Evolutionary conservation across 2,888 invertebrate genomes (phyloP).

Genomic region (Mongoloraphidia duomilia): DNA sequence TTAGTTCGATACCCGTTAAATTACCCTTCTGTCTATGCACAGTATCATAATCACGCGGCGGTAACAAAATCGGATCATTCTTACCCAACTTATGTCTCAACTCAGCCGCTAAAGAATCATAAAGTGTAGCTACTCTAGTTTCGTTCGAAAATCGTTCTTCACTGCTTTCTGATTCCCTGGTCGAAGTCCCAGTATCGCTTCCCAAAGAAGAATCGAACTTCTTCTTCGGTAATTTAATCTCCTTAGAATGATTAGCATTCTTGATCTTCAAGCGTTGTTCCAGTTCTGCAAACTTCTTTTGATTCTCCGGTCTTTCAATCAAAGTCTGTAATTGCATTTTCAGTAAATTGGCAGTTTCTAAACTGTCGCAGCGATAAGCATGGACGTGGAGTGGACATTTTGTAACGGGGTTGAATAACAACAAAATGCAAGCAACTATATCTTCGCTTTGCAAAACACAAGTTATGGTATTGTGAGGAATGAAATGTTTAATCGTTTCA

Average conservation of each 20-base stretch:
- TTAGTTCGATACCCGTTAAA: slow-evolving; percentile 53
- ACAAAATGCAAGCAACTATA: slow-evolving; percentile 82
- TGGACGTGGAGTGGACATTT: slow-evolving; percentile 92
- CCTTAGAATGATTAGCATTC: slow-evolving; percentile 29
- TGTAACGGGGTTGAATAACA: slow-evolving; percentile 88
- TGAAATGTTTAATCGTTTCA: slow-evolving; percentile 80
- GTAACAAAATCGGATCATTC: slow-evolving; percentile 61
- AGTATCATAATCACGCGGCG: slow-evolving; percentile 90
- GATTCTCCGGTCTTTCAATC: slow-evolving; percentile 69
- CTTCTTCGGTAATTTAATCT: slow-evolving; percentile 42
- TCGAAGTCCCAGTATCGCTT: slow-evolving; percentile 54
- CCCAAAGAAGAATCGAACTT: slow-evolving; percentile 63
- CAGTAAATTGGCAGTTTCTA: slow-evolving; percentile 80
- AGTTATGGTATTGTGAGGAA: slow-evolving; percentile 85
- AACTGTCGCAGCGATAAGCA: slow-evolving; percentile 86
- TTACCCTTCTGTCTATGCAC: slow-evolving; percentile 67
- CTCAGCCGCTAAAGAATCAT: slow-evolving; percentile 86
- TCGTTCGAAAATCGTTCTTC: slow-evolving; percentile 35
- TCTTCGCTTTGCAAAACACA: slow-evolving; percentile 84
- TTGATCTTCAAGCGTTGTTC: slow-evolving; percentile 42
- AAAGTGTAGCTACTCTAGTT: slow-evolving; percentile 54
- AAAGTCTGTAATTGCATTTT: slow-evolving; percentile 72
- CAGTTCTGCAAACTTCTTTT: slow-evolving; percentile 70
- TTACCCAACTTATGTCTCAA: slow-evolving; percentile 58
- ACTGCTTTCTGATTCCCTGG: slow-evolving; percentile 55